phyloP scores from a whole-genome alignment of 2,797 vertebrate species.

The Etheostoma perlongum region DNA sequence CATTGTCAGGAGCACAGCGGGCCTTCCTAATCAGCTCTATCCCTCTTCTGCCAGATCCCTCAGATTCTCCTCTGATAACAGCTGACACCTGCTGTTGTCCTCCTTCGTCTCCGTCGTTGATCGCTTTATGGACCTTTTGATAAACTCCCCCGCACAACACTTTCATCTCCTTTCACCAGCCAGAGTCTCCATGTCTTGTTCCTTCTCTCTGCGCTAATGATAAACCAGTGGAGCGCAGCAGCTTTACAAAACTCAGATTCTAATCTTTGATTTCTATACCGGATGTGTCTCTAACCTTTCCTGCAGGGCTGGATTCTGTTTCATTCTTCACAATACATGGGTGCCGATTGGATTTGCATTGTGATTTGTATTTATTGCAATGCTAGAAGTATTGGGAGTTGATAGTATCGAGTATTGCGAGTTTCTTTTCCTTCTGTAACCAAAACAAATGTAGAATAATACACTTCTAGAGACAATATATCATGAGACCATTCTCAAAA shows the following conservation, averaged over 20 bases:
- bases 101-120: slow-evolving; percentile 49
- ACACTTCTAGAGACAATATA: too few species aligned
- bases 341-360: too few species aligned
- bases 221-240: slow-evolving; percentile 12
- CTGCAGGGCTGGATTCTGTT: neutral
- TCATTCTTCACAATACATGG: too few species aligned
- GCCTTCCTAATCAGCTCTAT: slow-evolving; percentile 24
- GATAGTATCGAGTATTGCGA: too few species aligned
- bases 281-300: slow-evolving; percentile 8
- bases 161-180: slow-evolving; percentile 24
- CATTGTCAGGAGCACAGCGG: neutral
- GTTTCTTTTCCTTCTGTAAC: too few species aligned
- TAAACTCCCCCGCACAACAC: slow-evolving; percentile 38
- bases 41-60: slow-evolving; percentile 36
- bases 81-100: slow-evolving; percentile 52
- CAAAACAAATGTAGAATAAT: too few species aligned
- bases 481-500: too few species aligned
- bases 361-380: too few species aligned
- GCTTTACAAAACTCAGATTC: slow-evolving; percentile 32
- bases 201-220: slow-evolving; percentile 5
- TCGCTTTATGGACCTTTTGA: slow-evolving; percentile 40
- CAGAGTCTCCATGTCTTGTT: slow-evolving; percentile 1
- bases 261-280: slow-evolving; percentile 37
- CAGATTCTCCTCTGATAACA: slow-evolving; percentile 48
- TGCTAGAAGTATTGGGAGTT: too few species aligned